Evolutionary conservation across 35 echinoderm and acorn worm genomes (phyloP), one percentile per base, ranked within the genome.

Genomic region (Amphiura filiformis): DNA sequence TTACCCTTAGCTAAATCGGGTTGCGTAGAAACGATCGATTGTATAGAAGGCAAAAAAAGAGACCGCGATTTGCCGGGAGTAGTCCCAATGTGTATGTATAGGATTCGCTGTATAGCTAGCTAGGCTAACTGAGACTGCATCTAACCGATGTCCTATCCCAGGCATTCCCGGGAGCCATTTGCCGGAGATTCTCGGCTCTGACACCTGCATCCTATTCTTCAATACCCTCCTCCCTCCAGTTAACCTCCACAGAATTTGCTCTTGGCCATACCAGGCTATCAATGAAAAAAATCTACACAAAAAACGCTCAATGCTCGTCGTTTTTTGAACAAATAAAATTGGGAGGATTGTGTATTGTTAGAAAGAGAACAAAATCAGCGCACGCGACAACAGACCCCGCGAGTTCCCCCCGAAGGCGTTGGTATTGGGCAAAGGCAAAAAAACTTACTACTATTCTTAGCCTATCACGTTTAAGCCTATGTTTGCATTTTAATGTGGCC

Each of bases 211-310:
- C 61, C 61, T 4, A n/a, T 30, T 26, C 28, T 70, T n/a, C 61
- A 70, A 70, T 70, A n/a, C 61, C 7, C 61, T 13, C 61, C 61
- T 70, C 61, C 61, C 61, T 30, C 61, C 7, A 70, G 61, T 70
- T 70, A 70, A 70, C 28, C 26, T 70, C 26, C 61, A 47, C 61
- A 11, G 28, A 70, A 4, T 11, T 4, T 70, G 61, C 61, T 70
- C 26, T 13, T 70, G 61, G 61, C 11, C 9, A n/a, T 18, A 11
- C 26, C 7, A 70, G 28, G 26, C 61, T 70, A 70, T 70, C 61
- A 70, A 70, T 70, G 61, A 70, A 70, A n/a, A n/a, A 70, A 70
- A 70, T 70, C 61, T 47, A 47, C 44, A 20, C 20, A 70, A 70
- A 70, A 15, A 70, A 23, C 61, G 26, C 61, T 3, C 9, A 70